Conservation (phyloP, 2,113 vertebrate genomes). For the Oceanodroma tethys region DNA sequence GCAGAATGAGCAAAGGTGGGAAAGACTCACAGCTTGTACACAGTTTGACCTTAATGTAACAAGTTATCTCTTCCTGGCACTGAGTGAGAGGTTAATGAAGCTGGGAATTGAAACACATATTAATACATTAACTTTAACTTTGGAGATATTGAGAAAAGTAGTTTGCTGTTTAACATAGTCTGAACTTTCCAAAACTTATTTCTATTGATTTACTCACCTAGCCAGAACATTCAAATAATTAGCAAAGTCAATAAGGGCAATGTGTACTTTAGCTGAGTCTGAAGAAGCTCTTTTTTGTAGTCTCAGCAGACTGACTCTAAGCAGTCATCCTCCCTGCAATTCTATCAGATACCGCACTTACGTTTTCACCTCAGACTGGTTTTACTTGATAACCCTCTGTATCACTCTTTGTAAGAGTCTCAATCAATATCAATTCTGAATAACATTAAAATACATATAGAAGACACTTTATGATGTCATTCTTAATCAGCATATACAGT, state of each 20-base stretch:
- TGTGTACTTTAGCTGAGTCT: neutral
- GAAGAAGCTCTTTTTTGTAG: neutral
- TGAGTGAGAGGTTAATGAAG: neutral
- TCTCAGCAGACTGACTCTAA: neutral
- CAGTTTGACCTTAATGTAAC: neutral
- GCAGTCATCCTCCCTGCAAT: neutral
- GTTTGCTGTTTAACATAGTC: neutral
- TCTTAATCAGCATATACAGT: neutral
- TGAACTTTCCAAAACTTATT: neutral
- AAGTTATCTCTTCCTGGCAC: neutral
- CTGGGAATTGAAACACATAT: neutral
- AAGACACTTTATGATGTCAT: neutral
- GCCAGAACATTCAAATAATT: constrained; percentile 17
- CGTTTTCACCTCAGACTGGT: neutral
- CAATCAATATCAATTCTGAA: neutral
- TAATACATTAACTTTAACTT: neutral
- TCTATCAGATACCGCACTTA: neutral
- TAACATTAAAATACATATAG: neutral
- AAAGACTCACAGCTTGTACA: fast-evolving
- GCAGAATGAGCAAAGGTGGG: neutral
- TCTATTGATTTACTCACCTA: constrained; percentile 4
- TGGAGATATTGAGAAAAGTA: neutral
- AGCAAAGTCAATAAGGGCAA: neutral
- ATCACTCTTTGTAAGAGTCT: neutral
- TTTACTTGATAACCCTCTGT: neutral